Conservation (phyloP, 1,140 invertebrate species). For the Antheraea mylitta region DNA sequence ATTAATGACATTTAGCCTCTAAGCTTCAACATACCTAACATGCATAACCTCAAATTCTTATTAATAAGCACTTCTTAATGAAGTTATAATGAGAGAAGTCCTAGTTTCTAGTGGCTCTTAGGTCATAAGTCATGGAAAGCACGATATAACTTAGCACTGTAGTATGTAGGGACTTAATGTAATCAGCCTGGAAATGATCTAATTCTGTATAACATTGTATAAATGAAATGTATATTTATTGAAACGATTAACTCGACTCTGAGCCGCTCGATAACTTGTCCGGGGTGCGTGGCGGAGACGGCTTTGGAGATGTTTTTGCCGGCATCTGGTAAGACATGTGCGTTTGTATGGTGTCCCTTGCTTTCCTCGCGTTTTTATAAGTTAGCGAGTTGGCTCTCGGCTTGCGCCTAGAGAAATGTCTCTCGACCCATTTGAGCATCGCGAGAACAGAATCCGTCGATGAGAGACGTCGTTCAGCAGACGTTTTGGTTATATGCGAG, state of each 20-base stretch:
- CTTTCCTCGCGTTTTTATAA: slow-evolving; percentile 79
- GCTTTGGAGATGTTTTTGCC: slow-evolving; percentile 40
- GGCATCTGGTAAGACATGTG: slow-evolving; percentile 83
- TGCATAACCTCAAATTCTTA: no score
- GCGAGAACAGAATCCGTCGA: slow-evolving; percentile 93
- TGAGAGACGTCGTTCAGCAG: slow-evolving; percentile 90
- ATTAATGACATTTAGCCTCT: no score
- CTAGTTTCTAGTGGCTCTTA: no score
- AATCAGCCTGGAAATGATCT: background rate
- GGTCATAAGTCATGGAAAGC: no score
- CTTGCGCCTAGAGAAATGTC: slow-evolving; percentile 88
- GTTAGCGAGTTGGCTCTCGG: slow-evolving; percentile 81
- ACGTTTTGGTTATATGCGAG: slow-evolving; percentile 91
- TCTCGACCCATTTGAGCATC: slow-evolving; percentile 93
- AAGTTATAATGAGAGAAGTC: no score
- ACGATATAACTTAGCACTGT: no score
- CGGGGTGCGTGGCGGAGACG: slow-evolving; percentile 52
- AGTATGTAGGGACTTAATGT: no score
- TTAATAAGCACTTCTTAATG: no score
- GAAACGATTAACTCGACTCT: slow-evolving; percentile 36
- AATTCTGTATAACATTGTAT: background rate
- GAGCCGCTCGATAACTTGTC: slow-evolving; percentile 53
- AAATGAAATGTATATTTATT: background rate
- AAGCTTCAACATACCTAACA: no score
- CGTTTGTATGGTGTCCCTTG: slow-evolving; percentile 83